These are phyloP conservation scores for Sebastes wilsoni DNA, from an alignment of 2,797 vertebrate species.

Conservation along the genomic window DNA sequence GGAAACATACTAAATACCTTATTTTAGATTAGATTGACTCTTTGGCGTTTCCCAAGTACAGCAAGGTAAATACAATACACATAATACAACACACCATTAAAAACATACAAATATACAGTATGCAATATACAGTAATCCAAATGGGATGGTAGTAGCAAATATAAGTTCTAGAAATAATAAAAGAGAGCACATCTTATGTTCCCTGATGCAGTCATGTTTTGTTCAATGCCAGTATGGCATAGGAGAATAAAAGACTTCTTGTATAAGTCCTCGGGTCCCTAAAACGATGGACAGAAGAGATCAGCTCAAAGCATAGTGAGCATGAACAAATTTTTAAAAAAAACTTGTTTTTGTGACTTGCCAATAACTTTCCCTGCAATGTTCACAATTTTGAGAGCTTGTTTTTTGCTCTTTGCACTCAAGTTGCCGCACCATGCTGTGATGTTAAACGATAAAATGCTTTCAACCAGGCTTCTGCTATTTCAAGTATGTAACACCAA, in stretches of 20 bases:
- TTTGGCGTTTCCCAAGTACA: neutral
- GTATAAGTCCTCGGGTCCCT: neutral
- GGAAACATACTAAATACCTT: too few relatives aligned
- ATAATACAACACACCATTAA: neutral
- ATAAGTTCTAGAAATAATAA: neutral
- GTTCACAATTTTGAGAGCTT: neutral
- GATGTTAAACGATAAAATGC: neutral
- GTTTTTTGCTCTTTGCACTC: neutral
- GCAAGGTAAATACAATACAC: neutral
- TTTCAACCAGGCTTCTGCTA: neutral
- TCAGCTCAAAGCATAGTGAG: neutral
- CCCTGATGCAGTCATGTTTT: too few relatives aligned
- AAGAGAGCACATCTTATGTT: neutral
- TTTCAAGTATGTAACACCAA: neutral
- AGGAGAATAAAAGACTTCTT: neutral
- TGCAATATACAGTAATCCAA: too few relatives aligned
- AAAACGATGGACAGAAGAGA: neutral
- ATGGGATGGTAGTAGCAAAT: neutral
- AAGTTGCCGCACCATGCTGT: neutral
- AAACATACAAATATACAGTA: too few relatives aligned
- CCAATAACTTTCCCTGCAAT: too few relatives aligned
- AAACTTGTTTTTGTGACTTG: neutral
- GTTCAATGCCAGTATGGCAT: neutral
- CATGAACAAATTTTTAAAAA: neutral
- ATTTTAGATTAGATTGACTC: neutral